Base-by-base conservation (phyloP, 2,113 vertebrate genomes). In the Diglossa brunneiventris region DNA sequence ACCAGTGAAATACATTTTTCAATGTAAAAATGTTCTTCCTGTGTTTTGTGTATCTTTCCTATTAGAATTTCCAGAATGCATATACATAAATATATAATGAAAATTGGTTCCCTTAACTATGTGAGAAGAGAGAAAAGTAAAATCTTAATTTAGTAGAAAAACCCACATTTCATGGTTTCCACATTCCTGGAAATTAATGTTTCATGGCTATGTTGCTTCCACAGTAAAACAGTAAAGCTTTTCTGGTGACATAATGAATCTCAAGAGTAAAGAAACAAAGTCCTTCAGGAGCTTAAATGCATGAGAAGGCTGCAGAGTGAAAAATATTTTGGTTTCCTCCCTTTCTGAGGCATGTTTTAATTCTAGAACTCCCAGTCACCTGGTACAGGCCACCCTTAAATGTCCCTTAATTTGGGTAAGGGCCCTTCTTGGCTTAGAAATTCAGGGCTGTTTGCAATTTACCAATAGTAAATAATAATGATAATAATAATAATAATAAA, bases 231-330 rank as follows among this genome's bases (percentile, higher is more conserved):
- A 89, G 79, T 87, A 91, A 87, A 84, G 87, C 47, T 91, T 82
- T 94, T 89, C 77, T 94, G 89, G 91, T 93, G 94, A 84, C 83
- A 94, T 96, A 91, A 92, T 94, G 83, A 94, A 95, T 52, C 47
- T 84, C 86, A 78, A 64, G 69, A 84, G 92, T 83, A 94, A 84
- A 94, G 91, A 89, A 94, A 92, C 76, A 78, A 92, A 84, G 69
- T 50, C 52, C 64, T 79, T 35, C 56, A 87, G 73, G 69, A 73
- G 35, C 52, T 93, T 90, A 93, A 93, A 92, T 78, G 47, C 64
- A 72, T 47, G 47, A 67, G 72, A 78, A 81, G 64, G 44, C 47
- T 86, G 47, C 52, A 93, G 89, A 86, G 59, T 93, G 62, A 88
- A 92, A 70, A 95, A 92, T 96, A 94, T 94, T 97, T 94, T 92